Evolutionary conservation across 2,888 invertebrate species (phyloP), one percentile per base, ranked within the genome.

Genomic region (Metopia argyrocephala): DNA sequence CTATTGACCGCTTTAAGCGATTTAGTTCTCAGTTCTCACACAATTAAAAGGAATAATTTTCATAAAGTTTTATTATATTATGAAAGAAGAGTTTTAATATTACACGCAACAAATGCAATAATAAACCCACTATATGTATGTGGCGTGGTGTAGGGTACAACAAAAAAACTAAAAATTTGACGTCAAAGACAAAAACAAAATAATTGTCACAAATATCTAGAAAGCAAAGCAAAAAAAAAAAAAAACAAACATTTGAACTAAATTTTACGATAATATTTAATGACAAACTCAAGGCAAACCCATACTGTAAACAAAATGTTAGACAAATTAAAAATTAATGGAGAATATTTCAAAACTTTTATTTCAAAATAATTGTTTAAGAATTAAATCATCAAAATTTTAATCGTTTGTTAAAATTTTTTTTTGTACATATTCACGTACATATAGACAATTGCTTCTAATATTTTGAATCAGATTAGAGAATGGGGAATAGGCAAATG

Each of bases 161-260:
- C 31, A 31, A 31, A 12, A 38, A 31, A 31, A 31, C 25, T 38
- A 9, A 50, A 69, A 38, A 64, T 12, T 62, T 79, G 76, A 71
- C 79, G 76, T 80, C 79, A 80, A 76, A 66, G 61, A 27, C 61
- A 57, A 79, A 74, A 75, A 54, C 18, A 46, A 64, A 52, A 70
- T 31, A 28, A 23, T 68, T 62, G 52, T 54, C 50, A 20, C 61
- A 12, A 61, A 74, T 5, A 56, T 0, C 9, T 15, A 38, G 4
- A 4, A 38, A 38, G 38, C 9, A 6, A 1, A 38, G 38, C 7
- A 0, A 31, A 9, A 31, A 31, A 31, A 31, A 31, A 3, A 12
- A 12, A 38, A 38, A 12, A 38, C 9, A 38, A 38, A 69, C 46
- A 68, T 52, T 61, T 54, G 45, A 6, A 50, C 48, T 12, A 45